phyloP scores from a whole-genome alignment of 2,113 vertebrate species.

The Pachyramphus minor region DNA sequence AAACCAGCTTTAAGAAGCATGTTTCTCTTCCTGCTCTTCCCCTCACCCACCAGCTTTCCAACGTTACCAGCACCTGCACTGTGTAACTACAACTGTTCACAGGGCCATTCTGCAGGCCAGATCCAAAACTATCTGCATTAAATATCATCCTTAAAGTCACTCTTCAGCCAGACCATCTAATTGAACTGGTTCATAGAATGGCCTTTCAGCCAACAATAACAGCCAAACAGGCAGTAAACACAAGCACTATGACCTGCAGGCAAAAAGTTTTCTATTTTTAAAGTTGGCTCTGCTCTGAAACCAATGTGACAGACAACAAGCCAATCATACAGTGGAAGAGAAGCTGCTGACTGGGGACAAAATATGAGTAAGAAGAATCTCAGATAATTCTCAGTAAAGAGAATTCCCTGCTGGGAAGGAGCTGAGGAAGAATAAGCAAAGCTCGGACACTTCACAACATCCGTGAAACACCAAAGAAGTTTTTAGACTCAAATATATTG shows the following conservation, averaged over 20 bases:
- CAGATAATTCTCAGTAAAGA: neutral
- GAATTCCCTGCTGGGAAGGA: neutral
- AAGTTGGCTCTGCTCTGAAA: neutral
- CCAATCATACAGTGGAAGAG: neutral
- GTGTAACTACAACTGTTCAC: neutral
- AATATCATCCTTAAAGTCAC: neutral
- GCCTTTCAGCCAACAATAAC: neutral
- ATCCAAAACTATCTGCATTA: neutral
- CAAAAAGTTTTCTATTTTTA: neutral
- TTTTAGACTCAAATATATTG: neutral
- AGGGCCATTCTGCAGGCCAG: neutral
- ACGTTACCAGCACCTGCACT: neutral
- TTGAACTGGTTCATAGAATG: neutral
- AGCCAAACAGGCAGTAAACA: neutral
- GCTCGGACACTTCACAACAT: neutral
- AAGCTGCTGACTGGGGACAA: neutral
- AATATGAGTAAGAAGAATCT: neutral
- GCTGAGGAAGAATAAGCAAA: neutral
- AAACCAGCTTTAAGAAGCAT: neutral
- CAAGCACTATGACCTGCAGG: neutral
- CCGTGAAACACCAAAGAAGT: neutral
- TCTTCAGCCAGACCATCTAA: neutral
- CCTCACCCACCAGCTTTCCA: neutral
- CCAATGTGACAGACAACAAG: neutral
- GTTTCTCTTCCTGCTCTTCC: neutral